These are phyloP conservation scores for Dermochelys coriacea DNA, from an alignment of 2,797 vertebrate species.

Conservation along the genomic window DNA sequence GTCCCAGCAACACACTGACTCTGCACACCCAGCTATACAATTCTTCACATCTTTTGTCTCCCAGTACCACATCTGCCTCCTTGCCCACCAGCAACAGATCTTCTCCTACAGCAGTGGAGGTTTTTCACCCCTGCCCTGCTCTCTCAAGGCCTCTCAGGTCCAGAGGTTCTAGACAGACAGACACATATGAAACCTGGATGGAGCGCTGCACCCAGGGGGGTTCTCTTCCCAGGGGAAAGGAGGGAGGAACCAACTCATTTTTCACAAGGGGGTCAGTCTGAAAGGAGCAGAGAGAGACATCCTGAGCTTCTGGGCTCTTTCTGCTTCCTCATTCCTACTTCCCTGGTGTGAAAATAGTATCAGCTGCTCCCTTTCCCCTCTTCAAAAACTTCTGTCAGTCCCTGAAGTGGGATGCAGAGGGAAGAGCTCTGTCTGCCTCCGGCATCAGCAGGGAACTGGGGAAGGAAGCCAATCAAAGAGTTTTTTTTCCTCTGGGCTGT, in stretches of 20 bases:
- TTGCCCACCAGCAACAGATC: not conserved
- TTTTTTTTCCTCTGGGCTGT: too few species aligned
- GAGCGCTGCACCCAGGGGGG: too few species aligned
- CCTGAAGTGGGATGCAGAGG: not conserved
- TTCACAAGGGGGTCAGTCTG: not conserved
- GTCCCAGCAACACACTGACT: not conserved
- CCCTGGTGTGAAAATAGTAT: not conserved
- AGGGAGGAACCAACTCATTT: not conserved
- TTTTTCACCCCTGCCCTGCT: not conserved
- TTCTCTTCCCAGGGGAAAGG: not conserved
- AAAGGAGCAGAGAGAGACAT: not conserved
- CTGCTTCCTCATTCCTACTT: not conserved
- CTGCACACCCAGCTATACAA: not conserved
- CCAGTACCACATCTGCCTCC: not conserved
- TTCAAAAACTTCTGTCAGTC: not conserved
- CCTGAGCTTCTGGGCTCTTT: not conserved
- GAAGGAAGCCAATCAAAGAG: too few species aligned
- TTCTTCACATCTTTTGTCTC: not conserved
- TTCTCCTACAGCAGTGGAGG: not conserved
- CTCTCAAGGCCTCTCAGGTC: not conserved
- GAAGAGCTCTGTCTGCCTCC: not conserved
- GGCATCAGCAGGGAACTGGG: too few species aligned
- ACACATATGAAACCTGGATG: too few species aligned
- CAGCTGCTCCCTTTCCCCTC: not conserved
- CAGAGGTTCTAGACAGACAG: not conserved